Base-by-base conservation (phyloP, 2,888 invertebrate genomes). In the Sphaerophoria taeniata region DNA sequence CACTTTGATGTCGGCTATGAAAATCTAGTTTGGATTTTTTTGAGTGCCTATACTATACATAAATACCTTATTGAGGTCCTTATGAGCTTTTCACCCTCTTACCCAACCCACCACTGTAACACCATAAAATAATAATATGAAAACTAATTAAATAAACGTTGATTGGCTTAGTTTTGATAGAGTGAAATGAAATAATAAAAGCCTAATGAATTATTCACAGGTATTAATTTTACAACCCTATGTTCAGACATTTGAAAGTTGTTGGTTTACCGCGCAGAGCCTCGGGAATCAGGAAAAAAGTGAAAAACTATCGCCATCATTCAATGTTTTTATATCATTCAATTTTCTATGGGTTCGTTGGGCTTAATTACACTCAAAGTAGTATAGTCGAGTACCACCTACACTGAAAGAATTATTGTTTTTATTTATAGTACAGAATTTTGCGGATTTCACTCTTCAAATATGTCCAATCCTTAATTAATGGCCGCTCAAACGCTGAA, bases 171-270 rank as follows among this genome's bases (percentile, higher is more conserved):
- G 71, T 65, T 58, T 71, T 70, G 79, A 72, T 71, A 75, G 63
- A 65, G 47, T 45, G 75, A 79, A 84, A 84, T 84, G 79, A 84
- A 84, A 84, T 85, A 76, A 85, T 82, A 82, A 86, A 82, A 82
- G 73, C 82, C 82, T 82, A 78, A 82, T 86, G 82, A 86, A 86
- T 86, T 71, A 86, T 86, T 77, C 67, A 82, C 77, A 67, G 71
- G 74, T 67, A 74, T 71, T 86, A 86, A 86, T 85, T 73, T 77
- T 70, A 60, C 77, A 71, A 60, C 76, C 80, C 7, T 6, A 55
- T 49, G 24, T 36, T 71, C 4, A 43, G 14, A 0, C n/a, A n/a
- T n/a, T n/a, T n/a, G n/a, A n/a, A n/a, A n/a, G n/a, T n/a, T n/a
- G n/a, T n/a, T n/a, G n/a, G n/a, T n/a, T n/a, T n/a, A n/a, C 45